phyloP scores from a whole-genome alignment of 2,888 invertebrate genomes.

The Syrphus vitripennis region DNA sequence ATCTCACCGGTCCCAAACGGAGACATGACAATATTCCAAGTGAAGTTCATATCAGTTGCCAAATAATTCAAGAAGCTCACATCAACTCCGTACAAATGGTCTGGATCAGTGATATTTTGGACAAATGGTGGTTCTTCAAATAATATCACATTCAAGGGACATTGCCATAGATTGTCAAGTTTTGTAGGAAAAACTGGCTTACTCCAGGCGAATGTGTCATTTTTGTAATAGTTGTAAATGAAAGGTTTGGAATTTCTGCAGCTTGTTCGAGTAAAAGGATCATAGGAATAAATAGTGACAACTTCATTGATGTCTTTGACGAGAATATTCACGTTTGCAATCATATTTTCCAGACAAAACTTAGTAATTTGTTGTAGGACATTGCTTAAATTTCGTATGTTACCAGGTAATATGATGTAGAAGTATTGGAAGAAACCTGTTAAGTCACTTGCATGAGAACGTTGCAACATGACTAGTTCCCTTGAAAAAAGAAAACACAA shows the following conservation, averaged over 20 bases:
- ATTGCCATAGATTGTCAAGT: neutral
- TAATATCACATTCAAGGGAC: neutral
- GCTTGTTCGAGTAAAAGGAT: neutral
- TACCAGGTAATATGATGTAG: neutral
- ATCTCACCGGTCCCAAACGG: neutral
- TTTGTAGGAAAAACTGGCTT: neutral
- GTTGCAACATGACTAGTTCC: neutral
- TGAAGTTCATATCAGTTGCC: neutral
- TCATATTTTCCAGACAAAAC: neutral
- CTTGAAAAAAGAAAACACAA: neutral
- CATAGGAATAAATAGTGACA: neutral
- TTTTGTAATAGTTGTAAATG: neutral
- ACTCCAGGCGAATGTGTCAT: neutral
- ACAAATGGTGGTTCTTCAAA: neutral
- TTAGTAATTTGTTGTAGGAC: neutral
- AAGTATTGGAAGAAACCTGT: neutral
- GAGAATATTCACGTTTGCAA: neutral
- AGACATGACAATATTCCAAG: neutral
- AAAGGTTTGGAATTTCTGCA: neutral
- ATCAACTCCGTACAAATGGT: neutral
- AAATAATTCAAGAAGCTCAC: neutral
- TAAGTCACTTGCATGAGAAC: neutral
- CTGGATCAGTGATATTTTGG: neutral
- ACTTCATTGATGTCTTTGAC: neutral
- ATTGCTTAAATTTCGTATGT: neutral